Base-by-base conservation (phyloP, 2,888 invertebrate species). In the Rhorus exstirpatorius region DNA sequence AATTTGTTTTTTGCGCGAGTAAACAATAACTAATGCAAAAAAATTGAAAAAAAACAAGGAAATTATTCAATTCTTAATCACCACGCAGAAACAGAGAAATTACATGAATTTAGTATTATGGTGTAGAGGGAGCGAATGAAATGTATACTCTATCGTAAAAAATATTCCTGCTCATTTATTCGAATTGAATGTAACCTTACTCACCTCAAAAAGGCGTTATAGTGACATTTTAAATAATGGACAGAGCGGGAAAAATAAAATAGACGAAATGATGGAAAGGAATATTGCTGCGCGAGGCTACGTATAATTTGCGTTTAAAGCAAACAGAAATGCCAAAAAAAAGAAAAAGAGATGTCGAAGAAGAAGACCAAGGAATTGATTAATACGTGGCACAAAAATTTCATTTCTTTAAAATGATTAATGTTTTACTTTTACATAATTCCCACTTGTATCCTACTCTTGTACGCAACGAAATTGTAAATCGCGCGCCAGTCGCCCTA, bases 131-230 rank as follows among this genome's bases (percentile, higher is more conserved):
- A n/a, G n/a, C n/a, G n/a, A n/a, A n/a, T n/a, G n/a, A n/a, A n/a
- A n/a, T n/a, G n/a, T n/a, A n/a, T n/a, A n/a, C n/a, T n/a, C n/a
- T n/a, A n/a, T n/a, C n/a, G n/a, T n/a, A n/a, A n/a, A n/a, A n/a
- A n/a, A n/a, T n/a, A n/a, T n/a, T n/a, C n/a, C n/a, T 41, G 24
- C 63, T 63, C 21, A 24, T 63, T 63, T 63, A 41, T n/a, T n/a
- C n/a, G n/a, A 38, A 61, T 58, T 58, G 12, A 58, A 58, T 58
- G 58, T 58, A 17, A 58, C n/a, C n/a, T 58, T 10, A 38, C 41
- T 19, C 41, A 21, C 38, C 61, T 21, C 41, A 3, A 61, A 61
- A 61, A 61, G 58, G 24, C 35, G 38, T 61, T 61, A 41, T 38
- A 41, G 41, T 41, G 19, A 61, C 3, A 61, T 41, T 61, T 41